Base-by-base conservation (phyloP, 2,113 vertebrate genomes). In the Brachirus orientalis region DNA sequence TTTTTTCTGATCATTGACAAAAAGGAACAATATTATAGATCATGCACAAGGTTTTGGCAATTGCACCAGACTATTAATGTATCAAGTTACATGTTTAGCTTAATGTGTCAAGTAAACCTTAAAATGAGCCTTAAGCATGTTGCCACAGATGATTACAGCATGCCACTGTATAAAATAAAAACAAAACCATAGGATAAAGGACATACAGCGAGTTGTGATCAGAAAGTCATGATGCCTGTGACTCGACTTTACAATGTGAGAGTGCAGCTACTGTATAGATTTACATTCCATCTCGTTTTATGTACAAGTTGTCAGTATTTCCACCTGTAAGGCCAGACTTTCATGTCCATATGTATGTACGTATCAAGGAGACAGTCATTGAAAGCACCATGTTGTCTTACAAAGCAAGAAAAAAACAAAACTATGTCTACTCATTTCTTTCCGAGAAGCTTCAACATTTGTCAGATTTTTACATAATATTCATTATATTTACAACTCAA, bases 31-130 rank as follows among this genome's bases (percentile, higher is more conserved):
- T 78, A 65, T 80, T 46, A 67, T 75, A 80, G 75, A 83, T 79
- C 88, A 91, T 93, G 92, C 91, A 82, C 75, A 84, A 77, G 57
- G 67, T 54, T 62, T 76, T 28, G 66, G 72, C 54, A 61, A 86
- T 69, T 75, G 80, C 85, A 89, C 88, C 73, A 83, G 67, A 85
- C 81, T 79, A 85, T 81, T 35, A 73, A 85, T 84, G 72, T 80
- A 64, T 60, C 51, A 54, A 79, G 62, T 77, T 28, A 28, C n/a
- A n/a, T n/a, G n/a, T n/a, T n/a, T n/a, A n/a, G n/a, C 38, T 83
- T 22, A 72, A 85, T 85, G 70, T 80, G 68, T 55, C 48, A 55
- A 79, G 59, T 75, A 85, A 89, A 83, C 22, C 77, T 85, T 64
- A 64, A 85, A 86, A 75, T 75, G 83, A 88, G 33, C 67, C 36